Conservation (phyloP, 2,797 vertebrate genomes). For the Anomalospiza imberbis region DNA sequence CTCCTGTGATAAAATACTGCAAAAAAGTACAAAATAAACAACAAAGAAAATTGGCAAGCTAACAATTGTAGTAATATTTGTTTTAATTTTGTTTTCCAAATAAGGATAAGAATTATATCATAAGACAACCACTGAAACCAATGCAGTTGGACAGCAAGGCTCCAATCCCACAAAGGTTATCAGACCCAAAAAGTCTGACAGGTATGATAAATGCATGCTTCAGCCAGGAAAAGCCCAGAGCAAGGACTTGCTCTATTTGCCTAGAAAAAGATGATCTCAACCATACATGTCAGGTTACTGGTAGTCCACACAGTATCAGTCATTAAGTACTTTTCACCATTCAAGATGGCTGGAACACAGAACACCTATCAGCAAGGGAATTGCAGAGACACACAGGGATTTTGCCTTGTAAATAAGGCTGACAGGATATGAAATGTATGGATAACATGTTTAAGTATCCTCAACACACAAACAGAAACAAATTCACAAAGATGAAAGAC, state of each 20-base stretch:
- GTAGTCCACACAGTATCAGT: not conserved
- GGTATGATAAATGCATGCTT: not conserved
- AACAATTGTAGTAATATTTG: not conserved
- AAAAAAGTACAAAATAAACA: not conserved
- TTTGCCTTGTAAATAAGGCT: not conserved
- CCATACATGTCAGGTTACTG: not conserved
- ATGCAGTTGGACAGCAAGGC: not conserved
- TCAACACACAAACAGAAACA: not conserved
- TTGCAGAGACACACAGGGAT: not conserved
- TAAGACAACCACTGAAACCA: not conserved
- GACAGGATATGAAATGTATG: not conserved
- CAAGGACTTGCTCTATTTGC: not conserved
- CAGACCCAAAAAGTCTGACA: not conserved
- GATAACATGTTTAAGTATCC: not conserved
- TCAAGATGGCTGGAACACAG: not conserved
- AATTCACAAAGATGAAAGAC: not conserved
- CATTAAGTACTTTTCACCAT: not conserved
- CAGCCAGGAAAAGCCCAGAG: not conserved
- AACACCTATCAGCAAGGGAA: not conserved
- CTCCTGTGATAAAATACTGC: not conserved
- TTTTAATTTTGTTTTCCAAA: not conserved
- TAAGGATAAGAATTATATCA: not conserved
- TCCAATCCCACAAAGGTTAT: not conserved
- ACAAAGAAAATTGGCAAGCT: not conserved
- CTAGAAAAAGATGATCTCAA: not conserved